phyloP scores from a whole-genome alignment of 2,888 invertebrate species.

The Ellobium chinense region DNA sequence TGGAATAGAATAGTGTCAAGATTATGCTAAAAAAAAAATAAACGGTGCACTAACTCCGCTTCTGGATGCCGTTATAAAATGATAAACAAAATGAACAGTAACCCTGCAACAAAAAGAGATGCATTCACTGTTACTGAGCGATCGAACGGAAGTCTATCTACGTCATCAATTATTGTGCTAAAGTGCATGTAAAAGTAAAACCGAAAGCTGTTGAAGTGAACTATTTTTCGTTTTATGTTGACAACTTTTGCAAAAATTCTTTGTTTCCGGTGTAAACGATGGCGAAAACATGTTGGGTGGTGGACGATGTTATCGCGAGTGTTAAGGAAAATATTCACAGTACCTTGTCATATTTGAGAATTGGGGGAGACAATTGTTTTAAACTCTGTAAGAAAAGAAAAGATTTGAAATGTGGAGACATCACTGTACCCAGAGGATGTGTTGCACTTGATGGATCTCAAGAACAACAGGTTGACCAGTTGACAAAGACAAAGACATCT shows the following conservation, averaged over 20 bases:
- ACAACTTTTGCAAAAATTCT: background rate
- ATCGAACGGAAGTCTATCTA: background rate
- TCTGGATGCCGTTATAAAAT: too few relatives aligned
- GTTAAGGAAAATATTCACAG: background rate
- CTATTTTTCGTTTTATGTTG: background rate
- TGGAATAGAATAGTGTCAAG: too few relatives aligned
- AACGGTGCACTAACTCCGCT: too few relatives aligned
- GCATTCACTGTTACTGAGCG: too few relatives aligned
- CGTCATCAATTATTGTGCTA: background rate
- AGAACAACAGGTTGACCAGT: background rate
- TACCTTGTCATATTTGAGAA: background rate
- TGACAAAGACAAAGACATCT: too few relatives aligned
- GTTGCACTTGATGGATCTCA: conserved; percentile 20
- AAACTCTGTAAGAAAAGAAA: conserved; percentile 44
- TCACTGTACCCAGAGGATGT: conserved; percentile 41
- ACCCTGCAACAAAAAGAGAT: background rate
- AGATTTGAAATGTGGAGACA: conserved; percentile 43
- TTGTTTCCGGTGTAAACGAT: conserved; percentile 47
- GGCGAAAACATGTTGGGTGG: conserved; percentile 25
- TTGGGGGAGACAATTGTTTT: background rate
- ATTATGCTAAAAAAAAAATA: too few relatives aligned
- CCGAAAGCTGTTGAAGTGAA: background rate
- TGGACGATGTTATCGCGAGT: background rate
- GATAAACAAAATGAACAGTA: background rate
- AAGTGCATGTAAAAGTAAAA: background rate